These are phyloP conservation scores for Periophthalmodon schlosseri DNA, from an alignment of 2,113 vertebrate species.

Conservation along the genomic window DNA sequence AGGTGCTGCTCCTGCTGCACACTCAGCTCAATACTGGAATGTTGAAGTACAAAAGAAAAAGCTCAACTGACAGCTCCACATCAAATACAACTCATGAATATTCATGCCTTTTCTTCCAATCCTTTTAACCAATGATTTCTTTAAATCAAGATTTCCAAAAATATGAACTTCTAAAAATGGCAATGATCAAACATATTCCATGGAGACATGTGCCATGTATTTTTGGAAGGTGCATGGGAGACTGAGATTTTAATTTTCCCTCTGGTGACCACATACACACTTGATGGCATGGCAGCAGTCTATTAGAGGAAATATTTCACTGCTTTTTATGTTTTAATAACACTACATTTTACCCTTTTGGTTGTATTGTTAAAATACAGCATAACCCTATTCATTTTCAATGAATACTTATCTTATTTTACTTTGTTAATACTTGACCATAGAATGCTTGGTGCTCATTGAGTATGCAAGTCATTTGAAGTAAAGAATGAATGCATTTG, in stretches of 20 bases:
- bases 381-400: not conserved
- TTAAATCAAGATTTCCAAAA: constrained; percentile 37
- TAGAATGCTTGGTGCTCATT: not conserved
- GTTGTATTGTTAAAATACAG: not conserved
- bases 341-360: not conserved
- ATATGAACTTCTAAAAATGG: constrained; percentile 19
- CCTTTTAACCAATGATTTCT: constrained; percentile 30
- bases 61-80: constrained; percentile 52
- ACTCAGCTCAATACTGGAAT: constrained; percentile 26
- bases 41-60: constrained; percentile 24
- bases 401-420: too few species aligned
- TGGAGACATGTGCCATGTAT: constrained; percentile 31
- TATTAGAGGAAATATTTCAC: constrained; percentile 13
- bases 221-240: constrained; percentile 30
- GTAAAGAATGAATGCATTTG: not conserved
- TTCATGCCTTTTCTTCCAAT: constrained; percentile 30
- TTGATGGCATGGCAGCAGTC: not conserved
- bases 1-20: constrained; percentile 50
- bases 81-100: constrained; percentile 30
- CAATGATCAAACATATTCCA: constrained; percentile 40
- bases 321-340: not conserved
- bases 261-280: constrained; percentile 4
- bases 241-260: constrained; percentile 4
- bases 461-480: too few species aligned
- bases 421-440: too few species aligned